Conservation (phyloP, 2,797 vertebrate species). For the Argya squamiceps region DNA sequence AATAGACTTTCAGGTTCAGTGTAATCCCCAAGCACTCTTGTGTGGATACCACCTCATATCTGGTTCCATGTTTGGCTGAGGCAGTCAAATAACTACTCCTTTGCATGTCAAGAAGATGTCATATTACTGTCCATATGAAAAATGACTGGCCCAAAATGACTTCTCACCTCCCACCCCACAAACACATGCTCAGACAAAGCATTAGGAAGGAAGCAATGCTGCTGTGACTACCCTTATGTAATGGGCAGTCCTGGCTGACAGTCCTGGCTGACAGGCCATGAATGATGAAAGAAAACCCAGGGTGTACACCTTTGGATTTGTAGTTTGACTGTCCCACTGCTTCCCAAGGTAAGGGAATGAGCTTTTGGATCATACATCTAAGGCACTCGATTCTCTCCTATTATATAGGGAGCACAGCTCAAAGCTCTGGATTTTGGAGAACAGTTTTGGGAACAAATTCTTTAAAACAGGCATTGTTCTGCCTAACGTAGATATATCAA, state of each 20-base stretch:
- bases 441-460: background rate
- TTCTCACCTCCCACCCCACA: background rate
- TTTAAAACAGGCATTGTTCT: background rate
- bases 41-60: background rate
- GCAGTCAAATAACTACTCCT: background rate
- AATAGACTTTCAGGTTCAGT: background rate
- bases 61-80: background rate
- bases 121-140: background rate
- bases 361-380: background rate
- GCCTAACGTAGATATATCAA: background rate
- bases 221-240: background rate
- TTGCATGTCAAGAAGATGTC: background rate
- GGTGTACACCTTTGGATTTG: background rate
- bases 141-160: background rate
- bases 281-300: background rate
- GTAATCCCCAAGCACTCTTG: background rate
- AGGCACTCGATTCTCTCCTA: background rate
- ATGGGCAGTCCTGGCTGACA: background rate
- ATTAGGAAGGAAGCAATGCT: background rate
- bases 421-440: background rate
- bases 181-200: background rate
- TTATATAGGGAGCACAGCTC: background rate
- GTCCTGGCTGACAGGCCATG: background rate
- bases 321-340: background rate
- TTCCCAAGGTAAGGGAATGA: background rate